Base-by-base conservation (phyloP, 2,797 vertebrate genomes). In the Phataginus tricuspis region DNA sequence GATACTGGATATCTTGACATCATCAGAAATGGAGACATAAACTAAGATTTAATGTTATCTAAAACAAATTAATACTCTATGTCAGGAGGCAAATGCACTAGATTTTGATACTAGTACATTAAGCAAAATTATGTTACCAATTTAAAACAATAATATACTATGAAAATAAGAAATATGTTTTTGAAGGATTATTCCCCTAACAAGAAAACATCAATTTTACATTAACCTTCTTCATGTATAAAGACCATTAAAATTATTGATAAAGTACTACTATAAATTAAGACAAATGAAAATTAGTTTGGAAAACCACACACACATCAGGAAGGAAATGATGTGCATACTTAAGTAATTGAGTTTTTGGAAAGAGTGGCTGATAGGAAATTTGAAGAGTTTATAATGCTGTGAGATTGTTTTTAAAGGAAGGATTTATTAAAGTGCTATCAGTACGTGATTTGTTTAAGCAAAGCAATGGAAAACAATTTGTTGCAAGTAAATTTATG, bases 341-440 rank as follows among this genome's bases (percentile, higher is more conserved):
- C 11, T 66, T 55, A 6, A 34, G 18, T 64, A 77, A 75, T 13
- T 90, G 92, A 64, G n/a, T 61, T 39, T 82, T 34, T 74, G n/a
- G 37, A 66, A 79, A 86, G 23, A 49, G 37, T 80, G 82, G 14
- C 23, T 59, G 51, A 42, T 27, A 72, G 55, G 80, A 75, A 86
- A 68, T 34, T 53, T 85, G 79, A 82, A 59, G 49, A 86, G 59
- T 84, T 80, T 71, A 21, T 45, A 66, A 31, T 53, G 6, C 12
- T 78, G 37, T 57, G 14, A 86, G 13, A 53, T 94, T 89, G n/a
- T 85, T 93, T 95, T 78, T 69, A 66, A 64, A 90, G 79, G 25
- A 64, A 31, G 2, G 19, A 68, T 72, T 86, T 91, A 37, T 91
- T 71, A 95, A 57, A 72, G 66, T 91, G 23, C 19, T 72, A 88